A percentile compares a stretch with the other conserved stretches of the same genome.
Evolutionary conservation across 2,113 vertebrate species (phyloP).

Genomic region (Trichomycterus rosablanca): DNA sequence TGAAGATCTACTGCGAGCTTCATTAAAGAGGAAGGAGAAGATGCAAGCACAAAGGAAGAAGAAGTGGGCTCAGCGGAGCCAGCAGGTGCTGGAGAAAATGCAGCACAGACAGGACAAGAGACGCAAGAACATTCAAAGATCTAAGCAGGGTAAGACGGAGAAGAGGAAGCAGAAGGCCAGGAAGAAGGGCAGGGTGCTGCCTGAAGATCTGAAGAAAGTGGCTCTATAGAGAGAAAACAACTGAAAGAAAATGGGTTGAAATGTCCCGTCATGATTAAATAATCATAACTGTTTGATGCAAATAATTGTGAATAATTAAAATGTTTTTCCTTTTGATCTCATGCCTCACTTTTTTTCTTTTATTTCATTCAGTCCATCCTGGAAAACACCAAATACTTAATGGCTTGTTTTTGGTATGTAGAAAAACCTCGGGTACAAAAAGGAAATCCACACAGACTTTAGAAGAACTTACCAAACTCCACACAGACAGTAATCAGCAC

Average conservation of each 20-base stretch:
- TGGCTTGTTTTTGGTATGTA: too few species aligned
- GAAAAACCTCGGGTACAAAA: too few species aligned
- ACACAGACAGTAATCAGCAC: too few species aligned
- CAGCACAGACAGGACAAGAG: conserved; percentile 83
- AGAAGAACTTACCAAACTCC: too few species aligned
- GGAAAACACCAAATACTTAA: too few species aligned
- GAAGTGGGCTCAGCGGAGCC: conserved; percentile 72
- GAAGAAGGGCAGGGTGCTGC: conserved; percentile 82
- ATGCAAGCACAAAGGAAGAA: conserved; percentile 60
- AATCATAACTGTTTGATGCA: too few species aligned
- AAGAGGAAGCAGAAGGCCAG: conserved; percentile 76
- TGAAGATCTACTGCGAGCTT: conserved; percentile 72
- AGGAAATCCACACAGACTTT: too few species aligned
- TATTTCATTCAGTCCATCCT: too few species aligned
- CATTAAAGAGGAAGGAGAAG: conserved; percentile 86
- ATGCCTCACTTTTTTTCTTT: too few species aligned
- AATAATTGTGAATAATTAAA: too few species aligned
- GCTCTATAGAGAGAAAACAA: conserved; percentile 28
- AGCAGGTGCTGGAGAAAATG: conserved; percentile 77
- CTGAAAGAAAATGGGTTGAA: not conserved
- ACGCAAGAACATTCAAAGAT: conserved; percentile 76
- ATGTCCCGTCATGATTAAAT: too few species aligned
- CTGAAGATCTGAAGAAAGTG: conserved; percentile 81
- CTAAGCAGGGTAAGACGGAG: conserved; percentile 66
- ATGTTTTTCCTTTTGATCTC: too few species aligned